These are phyloP conservation scores for Saxicola maurus DNA, from an alignment of 2,797 vertebrate genomes.

Conservation along the genomic window DNA sequence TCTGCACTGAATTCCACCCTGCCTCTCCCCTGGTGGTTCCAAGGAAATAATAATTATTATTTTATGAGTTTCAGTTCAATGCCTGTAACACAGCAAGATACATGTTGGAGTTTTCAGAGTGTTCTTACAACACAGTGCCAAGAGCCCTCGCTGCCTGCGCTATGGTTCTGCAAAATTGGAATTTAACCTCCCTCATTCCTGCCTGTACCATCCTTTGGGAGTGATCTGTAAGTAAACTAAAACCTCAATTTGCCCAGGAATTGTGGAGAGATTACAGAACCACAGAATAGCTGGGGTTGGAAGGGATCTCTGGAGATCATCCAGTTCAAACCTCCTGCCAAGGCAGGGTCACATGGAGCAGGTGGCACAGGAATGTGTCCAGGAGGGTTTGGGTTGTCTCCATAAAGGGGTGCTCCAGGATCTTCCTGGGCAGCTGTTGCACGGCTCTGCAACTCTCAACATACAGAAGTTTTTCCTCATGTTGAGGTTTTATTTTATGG, in stretches of 20 bases:
- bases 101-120: fast-evolving
- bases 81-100: background rate
- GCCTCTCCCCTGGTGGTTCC: background rate
- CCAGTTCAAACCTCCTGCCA: background rate
- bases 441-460: background rate
- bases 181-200: background rate
- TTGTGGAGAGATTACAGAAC: background rate
- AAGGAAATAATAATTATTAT: background rate
- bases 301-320: background rate
- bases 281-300: background rate
- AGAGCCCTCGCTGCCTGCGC: fast-evolving
- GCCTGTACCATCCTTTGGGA: background rate
- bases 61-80: background rate
- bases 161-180: background rate
- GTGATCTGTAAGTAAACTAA: background rate
- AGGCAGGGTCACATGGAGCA: background rate
- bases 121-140: fast-evolving
- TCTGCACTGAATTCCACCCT: background rate
- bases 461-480: too few relatives aligned
- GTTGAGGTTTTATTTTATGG: background rate
- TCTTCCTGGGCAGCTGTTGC: background rate
- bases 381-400: background rate
- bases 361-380: fast-evolving
- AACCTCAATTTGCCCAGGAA: background rate
- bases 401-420: background rate